Percentiles rank a stretch among this genome's conserved stretches.
Evolutionary conservation across 2,113 vertebrate genomes (phyloP).

Genomic region (Menura novaehollandiae): DNA sequence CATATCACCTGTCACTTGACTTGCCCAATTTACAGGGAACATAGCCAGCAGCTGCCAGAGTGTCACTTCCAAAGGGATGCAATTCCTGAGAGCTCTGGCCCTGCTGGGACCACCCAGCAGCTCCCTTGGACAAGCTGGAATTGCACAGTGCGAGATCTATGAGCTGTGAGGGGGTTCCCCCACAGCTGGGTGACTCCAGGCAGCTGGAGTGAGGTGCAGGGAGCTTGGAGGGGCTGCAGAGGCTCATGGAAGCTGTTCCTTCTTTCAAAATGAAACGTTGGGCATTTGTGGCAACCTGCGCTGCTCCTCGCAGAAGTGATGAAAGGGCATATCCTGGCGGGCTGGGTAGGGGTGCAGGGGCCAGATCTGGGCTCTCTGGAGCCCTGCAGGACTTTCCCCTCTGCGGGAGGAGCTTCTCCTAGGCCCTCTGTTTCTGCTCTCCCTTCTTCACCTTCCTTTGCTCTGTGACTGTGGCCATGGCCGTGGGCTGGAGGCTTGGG

Average conservation of each 20-base stretch:
- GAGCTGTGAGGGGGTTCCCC: not conserved
- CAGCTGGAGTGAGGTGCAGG: not conserved
- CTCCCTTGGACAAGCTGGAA: fast-evolving
- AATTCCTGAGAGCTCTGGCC: not conserved
- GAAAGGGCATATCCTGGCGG: not conserved
- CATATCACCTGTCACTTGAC: not conserved
- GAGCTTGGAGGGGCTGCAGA: not conserved
- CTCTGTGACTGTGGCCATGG: fast-evolving
- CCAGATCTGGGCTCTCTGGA: not conserved
- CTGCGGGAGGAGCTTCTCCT: not conserved
- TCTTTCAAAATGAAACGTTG: not conserved
- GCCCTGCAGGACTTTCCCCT: not conserved
- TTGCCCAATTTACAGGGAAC: not conserved
- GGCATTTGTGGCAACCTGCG: not conserved
- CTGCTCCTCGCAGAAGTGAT: not conserved
- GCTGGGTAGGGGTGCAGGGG: too few species aligned
- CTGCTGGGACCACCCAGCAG: not conserved
- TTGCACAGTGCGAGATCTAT: fast-evolving
- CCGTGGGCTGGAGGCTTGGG: not conserved
- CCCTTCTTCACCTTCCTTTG: not conserved
- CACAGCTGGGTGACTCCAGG: not conserved
- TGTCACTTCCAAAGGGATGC: not conserved
- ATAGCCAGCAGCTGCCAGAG: not conserved
- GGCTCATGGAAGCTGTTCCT: not conserved
- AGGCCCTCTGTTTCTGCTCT: not conserved